Percentiles rank a stretch among this genome's conserved stretches.
These are phyloP conservation scores for Myotis brandtii DNA, from an alignment of 2,113 vertebrate genomes.

Conservation along the genomic window DNA sequence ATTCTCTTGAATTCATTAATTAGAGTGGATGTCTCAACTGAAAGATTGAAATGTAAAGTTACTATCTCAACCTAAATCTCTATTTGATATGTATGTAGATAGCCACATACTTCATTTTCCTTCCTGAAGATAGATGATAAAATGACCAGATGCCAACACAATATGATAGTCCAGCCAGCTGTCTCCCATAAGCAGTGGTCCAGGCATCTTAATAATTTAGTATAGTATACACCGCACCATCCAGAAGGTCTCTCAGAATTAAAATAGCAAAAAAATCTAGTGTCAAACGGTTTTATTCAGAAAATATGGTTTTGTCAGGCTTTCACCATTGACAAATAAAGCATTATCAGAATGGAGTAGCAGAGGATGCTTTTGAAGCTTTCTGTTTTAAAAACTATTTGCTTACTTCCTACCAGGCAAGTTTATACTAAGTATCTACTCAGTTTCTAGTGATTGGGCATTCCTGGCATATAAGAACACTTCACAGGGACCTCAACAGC, in stretches of 20 bases:
- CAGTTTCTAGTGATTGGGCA: background rate
- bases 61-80: background rate
- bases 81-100: background rate
- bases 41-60: slow-evolving; percentile 2
- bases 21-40: background rate
- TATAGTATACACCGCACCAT: background rate
- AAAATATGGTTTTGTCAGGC: background rate
- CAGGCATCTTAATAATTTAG: slow-evolving; percentile 9
- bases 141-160: background rate
- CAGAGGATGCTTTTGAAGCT: background rate
- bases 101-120: background rate
- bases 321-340: background rate
- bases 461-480: background rate
- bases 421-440: background rate
- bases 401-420: background rate
- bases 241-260: background rate
- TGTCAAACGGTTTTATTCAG: background rate
- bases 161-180: background rate
- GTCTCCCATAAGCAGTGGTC: background rate
- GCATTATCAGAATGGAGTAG: background rate
- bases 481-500: background rate
- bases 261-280: background rate
- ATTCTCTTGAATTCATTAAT: background rate
- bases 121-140: slow-evolving; percentile 33
- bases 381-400: slow-evolving; percentile 30